Conservation (phyloP, 2,797 vertebrate genomes). For the Nyctibius grandis region DNA sequence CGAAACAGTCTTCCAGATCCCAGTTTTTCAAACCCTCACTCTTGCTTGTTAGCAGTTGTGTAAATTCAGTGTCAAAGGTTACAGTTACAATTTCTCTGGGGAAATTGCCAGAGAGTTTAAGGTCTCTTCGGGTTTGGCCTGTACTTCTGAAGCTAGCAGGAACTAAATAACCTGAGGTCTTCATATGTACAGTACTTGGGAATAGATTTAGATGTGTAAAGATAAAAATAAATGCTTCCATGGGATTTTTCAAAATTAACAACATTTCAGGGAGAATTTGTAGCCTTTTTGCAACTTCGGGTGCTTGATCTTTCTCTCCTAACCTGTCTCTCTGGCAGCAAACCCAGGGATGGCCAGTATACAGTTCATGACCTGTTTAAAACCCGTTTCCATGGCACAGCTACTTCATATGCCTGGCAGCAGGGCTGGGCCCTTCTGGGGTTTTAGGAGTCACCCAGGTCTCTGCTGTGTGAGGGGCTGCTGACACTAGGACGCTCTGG, state of each 20-base stretch:
- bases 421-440: not conserved
- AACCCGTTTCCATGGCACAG: not conserved
- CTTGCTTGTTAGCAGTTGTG: not conserved
- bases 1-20: not conserved
- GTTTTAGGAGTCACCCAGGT: not conserved
- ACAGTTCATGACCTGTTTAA: not conserved
- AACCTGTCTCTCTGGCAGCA: not conserved
- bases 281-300: not conserved
- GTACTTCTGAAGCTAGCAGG: not conserved
- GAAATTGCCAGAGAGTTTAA: not conserved
- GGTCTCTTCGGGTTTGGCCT: not conserved
- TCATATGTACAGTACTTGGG: rapidly evolving
- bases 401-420: not conserved
- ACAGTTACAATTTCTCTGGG: not conserved
- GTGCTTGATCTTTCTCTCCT: not conserved
- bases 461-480: not conserved
- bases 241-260: not conserved
- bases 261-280: not conserved
- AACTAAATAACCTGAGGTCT: not conserved
- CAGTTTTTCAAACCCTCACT: not conserved
- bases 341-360: not conserved
- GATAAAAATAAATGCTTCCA: not conserved
- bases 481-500: not conserved
- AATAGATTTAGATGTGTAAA: not conserved
- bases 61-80: not conserved